phyloP scores from a whole-genome alignment of 2,888 invertebrate species.

The Hemicrepidius hirtus region DNA sequence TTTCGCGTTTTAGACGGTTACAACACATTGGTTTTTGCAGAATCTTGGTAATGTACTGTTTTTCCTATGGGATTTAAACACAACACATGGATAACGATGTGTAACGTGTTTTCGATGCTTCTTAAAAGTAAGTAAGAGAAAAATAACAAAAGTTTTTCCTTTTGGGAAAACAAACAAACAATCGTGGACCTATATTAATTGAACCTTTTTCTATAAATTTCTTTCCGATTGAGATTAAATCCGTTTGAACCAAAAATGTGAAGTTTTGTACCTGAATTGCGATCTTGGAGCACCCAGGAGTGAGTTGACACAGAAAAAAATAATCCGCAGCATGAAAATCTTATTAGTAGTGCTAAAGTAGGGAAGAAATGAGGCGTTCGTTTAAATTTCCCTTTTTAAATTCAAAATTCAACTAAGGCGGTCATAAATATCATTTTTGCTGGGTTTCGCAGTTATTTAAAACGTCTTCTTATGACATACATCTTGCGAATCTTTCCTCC shows the following conservation, averaged over 20 bases:
- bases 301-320: neutral
- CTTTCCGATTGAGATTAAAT: too few species aligned
- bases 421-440: constrained; percentile 28
- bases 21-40: constrained; percentile 33
- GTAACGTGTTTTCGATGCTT: constrained; percentile 11
- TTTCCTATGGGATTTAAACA: neutral
- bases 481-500: constrained; percentile 32
- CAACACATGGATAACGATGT: constrained; percentile 4
- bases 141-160: neutral
- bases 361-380: neutral
- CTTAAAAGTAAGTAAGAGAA: neutral
- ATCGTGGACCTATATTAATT: neutral
- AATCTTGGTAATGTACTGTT: constrained; percentile 22
- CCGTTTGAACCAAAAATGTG: neutral
- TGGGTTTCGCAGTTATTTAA: constrained; percentile 26
- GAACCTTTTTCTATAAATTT: too few species aligned
- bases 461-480: constrained; percentile 32
- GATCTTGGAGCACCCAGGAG: too few species aligned
- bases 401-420: constrained; percentile 25
- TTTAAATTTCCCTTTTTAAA: constrained; percentile 13
- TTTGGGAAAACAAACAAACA: neutral
- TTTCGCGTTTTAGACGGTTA: constrained; percentile 33
- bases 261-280: too few species aligned
- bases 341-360: neutral
- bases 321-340: neutral